Percentiles rank a stretch among this genome's conserved stretches.
phyloP scores from a whole-genome alignment of 2,797 vertebrate genomes.

The Apogon hyalosoma region DNA sequence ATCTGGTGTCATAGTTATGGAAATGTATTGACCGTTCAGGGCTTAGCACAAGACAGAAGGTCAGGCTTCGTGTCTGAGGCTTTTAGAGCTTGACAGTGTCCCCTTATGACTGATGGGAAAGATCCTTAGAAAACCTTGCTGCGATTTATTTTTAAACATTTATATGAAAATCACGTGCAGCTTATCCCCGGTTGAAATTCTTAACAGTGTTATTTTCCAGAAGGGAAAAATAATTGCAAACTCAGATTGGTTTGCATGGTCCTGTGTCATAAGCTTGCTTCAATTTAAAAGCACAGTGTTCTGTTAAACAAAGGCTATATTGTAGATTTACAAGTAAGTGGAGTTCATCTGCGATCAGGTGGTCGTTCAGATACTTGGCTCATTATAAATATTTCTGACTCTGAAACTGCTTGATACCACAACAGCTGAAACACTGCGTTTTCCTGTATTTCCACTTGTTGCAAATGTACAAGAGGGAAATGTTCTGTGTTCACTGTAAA shows the following conservation, averaged over 20 bases:
- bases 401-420: neutral
- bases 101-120: slow-evolving; percentile 18
- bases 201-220: slow-evolving; percentile 8
- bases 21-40: slow-evolving; percentile 73
- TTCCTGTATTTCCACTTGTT: neutral
- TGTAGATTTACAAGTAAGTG: slow-evolving; percentile 49
- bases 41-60: slow-evolving; percentile 67
- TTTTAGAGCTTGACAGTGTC: slow-evolving; percentile 50
- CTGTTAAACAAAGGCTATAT: slow-evolving; percentile 64
- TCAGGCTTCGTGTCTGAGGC: slow-evolving; percentile 47
- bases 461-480: neutral
- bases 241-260: slow-evolving; percentile 34
- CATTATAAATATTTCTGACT: slow-evolving; percentile 28
- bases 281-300: slow-evolving; percentile 43
- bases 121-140: slow-evolving; percentile 5
- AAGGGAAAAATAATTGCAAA: slow-evolving; percentile 22
- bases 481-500: neutral
- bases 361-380: slow-evolving; percentile 46
- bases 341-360: slow-evolving; percentile 59
- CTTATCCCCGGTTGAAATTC: slow-evolving; percentile 4
- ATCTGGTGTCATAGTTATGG: slow-evolving; percentile 83
- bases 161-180: slow-evolving; percentile 18
- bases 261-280: slow-evolving; percentile 40
- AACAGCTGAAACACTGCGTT: neutral
- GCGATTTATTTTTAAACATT: slow-evolving; percentile 7